Base-by-base conservation (phyloP, 2,888 invertebrate species). In the Thera britannica region DNA sequence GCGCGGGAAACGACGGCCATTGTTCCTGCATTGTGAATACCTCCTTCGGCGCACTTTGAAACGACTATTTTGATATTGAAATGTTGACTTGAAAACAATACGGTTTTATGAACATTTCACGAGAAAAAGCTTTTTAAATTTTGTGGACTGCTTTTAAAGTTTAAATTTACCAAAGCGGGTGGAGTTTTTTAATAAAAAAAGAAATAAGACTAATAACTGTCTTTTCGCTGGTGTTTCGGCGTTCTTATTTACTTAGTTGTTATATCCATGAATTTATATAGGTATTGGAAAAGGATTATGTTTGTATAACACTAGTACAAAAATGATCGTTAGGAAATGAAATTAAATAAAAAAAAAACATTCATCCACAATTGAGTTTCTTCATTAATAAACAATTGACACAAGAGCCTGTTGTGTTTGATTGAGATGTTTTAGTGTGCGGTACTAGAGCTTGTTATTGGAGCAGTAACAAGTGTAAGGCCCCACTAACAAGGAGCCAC, bases 11-110 rank as follows among this genome's bases (percentile, higher is more conserved):
- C 61, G 8, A 61, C 12, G 49, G 12, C 34, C 54, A 46, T 61
- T 62, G 52, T 61, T 44, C 4, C 34, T n/a, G 35, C n/a, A 41
- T 61, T 54, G 52, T 51, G 41, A 54, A 61, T 44, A 61, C 46
- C 12, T 60, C 9, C 34, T 2, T 2, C 9, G 52, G 52, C 34
- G 52, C 34, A 51, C 58, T 4, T 3, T 35, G 49, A 51, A 60
- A 60, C 8, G 2, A 2, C 3, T 34, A 34, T 52, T 52, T 52
- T 52, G 7, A 34, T 52, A 52, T 52, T 52, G 34, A 34, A 52
- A 34, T 52, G 23, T 54, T 41, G 51, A 41, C 41, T 41, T 60
- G 36, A 35, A 44, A 60, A 51, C 51, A 41, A 41, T 61, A 36
- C 52, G 34, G 52, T 52, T 34, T 34, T 34, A 51, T 51, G 34